Conservation (phyloP, 2,113 vertebrate species). For the Carassius gibelio region DNA sequence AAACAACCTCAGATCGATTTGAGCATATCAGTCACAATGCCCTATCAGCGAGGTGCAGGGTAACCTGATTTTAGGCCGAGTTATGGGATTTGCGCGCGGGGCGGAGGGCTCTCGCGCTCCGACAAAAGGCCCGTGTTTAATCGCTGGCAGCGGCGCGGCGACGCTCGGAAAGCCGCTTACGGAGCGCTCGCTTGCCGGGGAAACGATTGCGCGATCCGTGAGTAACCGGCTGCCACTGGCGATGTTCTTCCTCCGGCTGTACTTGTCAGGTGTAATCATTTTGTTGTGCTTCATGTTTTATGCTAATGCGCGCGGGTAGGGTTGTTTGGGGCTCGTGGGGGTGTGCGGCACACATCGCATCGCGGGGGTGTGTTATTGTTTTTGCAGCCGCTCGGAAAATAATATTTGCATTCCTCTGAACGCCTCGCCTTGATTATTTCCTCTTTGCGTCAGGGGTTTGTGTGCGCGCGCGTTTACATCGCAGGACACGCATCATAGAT, state of each 20-base stretch:
- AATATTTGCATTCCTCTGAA: conserved; percentile 80
- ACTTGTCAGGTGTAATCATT: conserved; percentile 85
- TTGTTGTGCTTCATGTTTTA: conserved; percentile 84
- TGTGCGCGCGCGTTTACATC: too few relatives aligned
- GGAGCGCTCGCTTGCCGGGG: conserved; percentile 76
- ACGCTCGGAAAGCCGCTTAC: conserved; percentile 73
- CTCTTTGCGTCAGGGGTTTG: conserved; percentile 68
- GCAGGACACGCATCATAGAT: too few relatives aligned
- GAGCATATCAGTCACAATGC: conserved; percentile 78
- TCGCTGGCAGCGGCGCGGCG: conserved; percentile 73
- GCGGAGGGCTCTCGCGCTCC: conserved; percentile 70
- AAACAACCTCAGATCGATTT: conserved; percentile 71
- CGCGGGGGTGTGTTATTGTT: conserved; percentile 57
- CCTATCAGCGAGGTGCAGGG: conserved; percentile 82
- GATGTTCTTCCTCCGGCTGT: conserved; percentile 78
- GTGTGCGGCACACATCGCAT: not conserved
- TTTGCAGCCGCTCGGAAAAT: conserved; percentile 71
- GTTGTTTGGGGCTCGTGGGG: conserved; percentile 56
- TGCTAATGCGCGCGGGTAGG: conserved; percentile 78
- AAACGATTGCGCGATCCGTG: conserved; percentile 76
- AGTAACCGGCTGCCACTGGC: conserved; percentile 78
- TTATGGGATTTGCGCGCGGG: conserved; percentile 80
- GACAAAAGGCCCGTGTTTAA: conserved; percentile 80
- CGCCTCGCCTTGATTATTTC: conserved; percentile 75
- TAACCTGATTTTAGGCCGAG: conserved; percentile 81